Evolutionary conservation across 2,888 invertebrate genomes (phyloP).

Genomic region (Leptogaster cylindrica): DNA sequence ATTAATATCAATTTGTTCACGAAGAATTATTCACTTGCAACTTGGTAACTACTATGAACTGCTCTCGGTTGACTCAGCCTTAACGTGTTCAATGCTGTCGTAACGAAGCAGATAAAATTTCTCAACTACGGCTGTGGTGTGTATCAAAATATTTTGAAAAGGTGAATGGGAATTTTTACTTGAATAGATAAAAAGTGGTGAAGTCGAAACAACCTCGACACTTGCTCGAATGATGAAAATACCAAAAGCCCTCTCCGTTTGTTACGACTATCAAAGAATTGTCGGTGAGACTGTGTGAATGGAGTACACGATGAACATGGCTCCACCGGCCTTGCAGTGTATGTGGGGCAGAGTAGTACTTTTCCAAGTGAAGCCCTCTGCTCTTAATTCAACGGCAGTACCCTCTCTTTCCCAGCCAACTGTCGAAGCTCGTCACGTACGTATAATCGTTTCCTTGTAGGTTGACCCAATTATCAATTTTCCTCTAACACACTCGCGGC

Average conservation of each 20-base stretch:
- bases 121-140: conserved; percentile 23
- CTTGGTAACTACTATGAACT: not conserved
- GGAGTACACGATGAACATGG: too few relatives aligned
- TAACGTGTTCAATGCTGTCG: conserved; percentile 9
- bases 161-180: conserved; percentile 35
- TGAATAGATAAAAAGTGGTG: conserved; percentile 43
- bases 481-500: too few relatives aligned
- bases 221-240: conserved; percentile 47
- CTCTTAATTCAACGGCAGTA: too few relatives aligned
- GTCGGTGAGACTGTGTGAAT: conserved; percentile 1
- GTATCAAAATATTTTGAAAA: conserved; percentile 37
- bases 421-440: too few relatives aligned
- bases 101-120: conserved; percentile 20
- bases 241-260: conserved; percentile 33
- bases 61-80: not conserved
- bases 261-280: conserved; percentile 32
- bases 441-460: too few relatives aligned
- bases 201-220: conserved; percentile 49
- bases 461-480: too few relatives aligned
- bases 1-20: too few relatives aligned
- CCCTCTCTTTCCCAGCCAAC: too few relatives aligned
- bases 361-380: too few relatives aligned
- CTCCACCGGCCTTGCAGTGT: too few relatives aligned
- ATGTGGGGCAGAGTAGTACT: too few relatives aligned
- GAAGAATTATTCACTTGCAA: not conserved